A percentile compares a stretch with the other conserved stretches of the same genome.
Conservation (phyloP, 1,140 invertebrate species). For the Bombus confusus region DNA sequence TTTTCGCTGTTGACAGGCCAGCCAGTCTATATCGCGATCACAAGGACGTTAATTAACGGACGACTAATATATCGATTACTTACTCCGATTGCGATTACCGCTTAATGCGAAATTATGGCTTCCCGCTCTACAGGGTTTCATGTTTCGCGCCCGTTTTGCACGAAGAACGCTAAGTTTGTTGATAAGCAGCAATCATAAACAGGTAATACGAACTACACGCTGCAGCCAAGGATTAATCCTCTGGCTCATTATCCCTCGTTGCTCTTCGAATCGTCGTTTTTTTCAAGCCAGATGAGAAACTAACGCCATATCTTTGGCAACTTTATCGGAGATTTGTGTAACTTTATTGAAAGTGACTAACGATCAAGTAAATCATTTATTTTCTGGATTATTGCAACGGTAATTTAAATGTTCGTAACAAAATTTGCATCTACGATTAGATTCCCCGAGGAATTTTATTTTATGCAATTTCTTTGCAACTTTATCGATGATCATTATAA, state of each 20-base stretch:
- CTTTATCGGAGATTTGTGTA: no score
- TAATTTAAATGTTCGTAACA: neutral
- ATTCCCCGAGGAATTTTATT: neutral
- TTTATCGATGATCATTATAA: no score
- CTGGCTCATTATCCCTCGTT: neutral
- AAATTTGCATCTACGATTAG: neutral
- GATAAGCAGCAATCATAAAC: constrained; percentile 60
- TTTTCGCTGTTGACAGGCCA: constrained; percentile 61
- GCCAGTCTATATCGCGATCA: constrained; percentile 71
- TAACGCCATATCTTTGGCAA: no score
- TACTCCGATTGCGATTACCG: constrained; percentile 68
- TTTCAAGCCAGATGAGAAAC: neutral
- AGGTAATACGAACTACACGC: constrained; percentile 13
- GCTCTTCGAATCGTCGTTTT: no score
- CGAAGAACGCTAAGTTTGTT: constrained; percentile 52
- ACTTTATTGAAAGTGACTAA: neutral
- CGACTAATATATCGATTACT: constrained; percentile 76
- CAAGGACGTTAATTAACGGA: constrained; percentile 74
- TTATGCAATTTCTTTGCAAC: neutral
- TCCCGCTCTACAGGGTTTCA: constrained; percentile 57
- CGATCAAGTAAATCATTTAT: neutral
- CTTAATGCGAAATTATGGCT: constrained; percentile 73
- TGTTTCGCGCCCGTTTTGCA: constrained; percentile 54
- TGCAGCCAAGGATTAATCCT: constrained; percentile 22
- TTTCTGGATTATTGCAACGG: neutral